A percentile compares a stretch with the other conserved stretches of the same genome.
Evolutionary conservation across 1,140 invertebrate genomes (phyloP).

Genomic region (Littorina saxatilis): DNA sequence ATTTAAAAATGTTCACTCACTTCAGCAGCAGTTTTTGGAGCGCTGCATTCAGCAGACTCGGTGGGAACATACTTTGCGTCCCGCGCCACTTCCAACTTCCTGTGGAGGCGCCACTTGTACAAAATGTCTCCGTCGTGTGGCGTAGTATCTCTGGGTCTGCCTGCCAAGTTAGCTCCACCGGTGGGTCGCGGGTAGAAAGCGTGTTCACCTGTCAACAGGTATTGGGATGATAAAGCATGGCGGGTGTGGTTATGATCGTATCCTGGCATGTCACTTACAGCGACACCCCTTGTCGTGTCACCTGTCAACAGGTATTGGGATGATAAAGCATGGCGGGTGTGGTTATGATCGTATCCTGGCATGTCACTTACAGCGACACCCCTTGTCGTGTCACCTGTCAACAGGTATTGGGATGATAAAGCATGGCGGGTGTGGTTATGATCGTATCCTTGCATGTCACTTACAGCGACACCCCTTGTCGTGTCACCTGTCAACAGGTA

Average conservation of each 20-base stretch:
- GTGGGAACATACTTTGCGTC: neutral
- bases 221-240: neutral
- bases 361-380: neutral
- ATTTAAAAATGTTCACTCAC: too few species aligned
- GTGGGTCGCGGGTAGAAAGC: neutral
- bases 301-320: neutral
- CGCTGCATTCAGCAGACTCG: neutral
- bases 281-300: neutral
- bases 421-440: neutral
- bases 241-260: neutral
- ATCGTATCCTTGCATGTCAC: neutral
- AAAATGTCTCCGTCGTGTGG: constrained; percentile 63
- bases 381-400: neutral
- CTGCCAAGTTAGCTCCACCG: neutral
- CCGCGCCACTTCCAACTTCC: constrained; percentile 61
- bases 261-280: neutral
- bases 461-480: neutral
- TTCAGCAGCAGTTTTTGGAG: neutral
- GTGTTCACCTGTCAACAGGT: neutral
- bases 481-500: neutral
- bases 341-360: neutral
- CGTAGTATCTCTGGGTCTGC: too few species aligned
- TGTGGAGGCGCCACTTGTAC: constrained; percentile 65
- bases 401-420: neutral
- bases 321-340: neutral